These are phyloP conservation scores for Fulmarus glacialis DNA, from an alignment of 2,113 vertebrate species.

Conservation along the genomic window DNA sequence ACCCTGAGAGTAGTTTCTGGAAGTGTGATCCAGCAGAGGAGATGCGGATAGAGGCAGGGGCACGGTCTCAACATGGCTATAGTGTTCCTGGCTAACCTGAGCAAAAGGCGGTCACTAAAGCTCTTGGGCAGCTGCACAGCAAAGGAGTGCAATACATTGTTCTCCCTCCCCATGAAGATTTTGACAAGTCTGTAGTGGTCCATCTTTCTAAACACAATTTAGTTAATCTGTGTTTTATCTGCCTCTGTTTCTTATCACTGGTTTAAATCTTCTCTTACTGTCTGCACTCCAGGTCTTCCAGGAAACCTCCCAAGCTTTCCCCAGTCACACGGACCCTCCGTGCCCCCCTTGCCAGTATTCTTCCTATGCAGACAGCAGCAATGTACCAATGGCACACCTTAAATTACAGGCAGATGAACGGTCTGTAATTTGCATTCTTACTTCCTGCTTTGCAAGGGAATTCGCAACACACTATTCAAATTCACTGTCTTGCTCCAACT, in stretches of 20 bases:
- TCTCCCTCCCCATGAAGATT: background rate
- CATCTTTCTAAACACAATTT: background rate
- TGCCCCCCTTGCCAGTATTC: background rate
- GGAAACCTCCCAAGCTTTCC: background rate
- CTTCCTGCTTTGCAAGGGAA: background rate
- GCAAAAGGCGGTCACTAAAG: background rate
- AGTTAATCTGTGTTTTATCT: background rate
- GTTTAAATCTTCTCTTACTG: background rate
- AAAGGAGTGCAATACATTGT: background rate
- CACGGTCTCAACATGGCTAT: rapidly evolving
- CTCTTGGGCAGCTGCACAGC: background rate
- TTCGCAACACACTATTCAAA: background rate
- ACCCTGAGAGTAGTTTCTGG: background rate
- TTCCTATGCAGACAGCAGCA: background rate
- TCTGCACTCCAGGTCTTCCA: background rate
- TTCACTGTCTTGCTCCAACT: background rate
- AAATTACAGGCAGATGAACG: no score
- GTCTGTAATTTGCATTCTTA: background rate
- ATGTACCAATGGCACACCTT: no score
- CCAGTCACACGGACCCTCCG: background rate
- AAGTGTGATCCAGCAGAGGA: background rate
- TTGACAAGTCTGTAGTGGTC: background rate
- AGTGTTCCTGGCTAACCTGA: background rate
- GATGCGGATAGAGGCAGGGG: background rate
- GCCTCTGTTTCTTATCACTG: background rate